Evolutionary conservation across 2,888 invertebrate genomes (phyloP).

Genomic region (Eupithecia exiguata): DNA sequence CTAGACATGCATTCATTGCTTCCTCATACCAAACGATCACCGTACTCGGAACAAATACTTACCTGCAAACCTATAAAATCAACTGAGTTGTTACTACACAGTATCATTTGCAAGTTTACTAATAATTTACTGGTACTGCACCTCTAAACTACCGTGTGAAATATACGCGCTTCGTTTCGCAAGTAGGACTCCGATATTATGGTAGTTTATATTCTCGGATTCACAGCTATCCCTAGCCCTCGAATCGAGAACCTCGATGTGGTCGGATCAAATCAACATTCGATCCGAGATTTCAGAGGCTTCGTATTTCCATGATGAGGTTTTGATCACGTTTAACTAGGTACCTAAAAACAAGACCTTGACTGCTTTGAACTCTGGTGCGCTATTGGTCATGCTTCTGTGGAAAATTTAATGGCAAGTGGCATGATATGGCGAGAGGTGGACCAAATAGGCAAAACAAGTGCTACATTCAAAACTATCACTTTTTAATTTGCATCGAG

Average conservation of each 20-base stretch:
- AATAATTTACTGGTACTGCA: slow-evolving; percentile 8
- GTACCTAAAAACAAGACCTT: slow-evolving; percentile 41
- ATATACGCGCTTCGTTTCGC: slow-evolving; percentile 25
- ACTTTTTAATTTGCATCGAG: neutral
- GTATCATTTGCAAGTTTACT: slow-evolving; percentile 4
- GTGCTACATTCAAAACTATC: slow-evolving; percentile 1
- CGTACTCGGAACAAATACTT: neutral
- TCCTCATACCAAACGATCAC: slow-evolving; percentile 17
- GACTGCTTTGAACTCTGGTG: slow-evolving; percentile 37
- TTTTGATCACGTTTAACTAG: slow-evolving; percentile 52
- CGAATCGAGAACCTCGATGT: slow-evolving; percentile 15
- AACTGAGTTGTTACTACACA: neutral
- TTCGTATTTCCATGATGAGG: slow-evolving; percentile 53
- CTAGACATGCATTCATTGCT: slow-evolving; percentile 13
- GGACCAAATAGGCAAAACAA: slow-evolving; percentile 15
- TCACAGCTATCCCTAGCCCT: slow-evolving; percentile 16
- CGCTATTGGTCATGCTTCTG: slow-evolving; percentile 44
- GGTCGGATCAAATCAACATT: slow-evolving; percentile 42
- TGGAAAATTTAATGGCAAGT: slow-evolving; percentile 37
- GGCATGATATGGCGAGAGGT: slow-evolving; percentile 24
- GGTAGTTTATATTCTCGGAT: slow-evolving; percentile 21
- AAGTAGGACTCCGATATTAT: slow-evolving; percentile 27
- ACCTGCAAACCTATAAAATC: neutral
- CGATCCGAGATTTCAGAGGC: slow-evolving; percentile 42
- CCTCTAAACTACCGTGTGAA: slow-evolving; percentile 29